These are phyloP conservation scores for Centruroides vittatus DNA, from an alignment of 1,140 invertebrate species.

Conservation along the genomic window DNA sequence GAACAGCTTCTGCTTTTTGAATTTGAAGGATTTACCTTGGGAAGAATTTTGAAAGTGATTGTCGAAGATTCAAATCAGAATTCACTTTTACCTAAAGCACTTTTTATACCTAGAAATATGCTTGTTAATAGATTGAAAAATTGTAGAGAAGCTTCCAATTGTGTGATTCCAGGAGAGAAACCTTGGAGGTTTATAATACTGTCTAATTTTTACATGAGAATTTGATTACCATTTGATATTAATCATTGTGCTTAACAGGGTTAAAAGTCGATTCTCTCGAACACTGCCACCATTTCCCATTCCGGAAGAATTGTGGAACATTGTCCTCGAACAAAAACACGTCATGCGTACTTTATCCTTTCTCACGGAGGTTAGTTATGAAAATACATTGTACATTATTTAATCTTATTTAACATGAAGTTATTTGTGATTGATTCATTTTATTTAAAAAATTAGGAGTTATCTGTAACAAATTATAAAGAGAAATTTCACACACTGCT, in stretches of 20 bases:
- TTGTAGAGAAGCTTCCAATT: background rate
- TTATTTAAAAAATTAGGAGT: background rate
- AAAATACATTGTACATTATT: no score
- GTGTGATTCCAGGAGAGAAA: slow-evolving; percentile 9
- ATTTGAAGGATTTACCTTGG: slow-evolving; percentile 6
- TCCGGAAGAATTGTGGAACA: no score
- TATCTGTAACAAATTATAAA: slow-evolving; percentile 24
- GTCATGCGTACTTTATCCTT: no score
- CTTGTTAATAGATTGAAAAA: background rate
- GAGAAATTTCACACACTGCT: slow-evolving; percentile 50
- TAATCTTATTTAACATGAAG: no score
- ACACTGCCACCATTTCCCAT: no score
- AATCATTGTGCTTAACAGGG: background rate
- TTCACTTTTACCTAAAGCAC: slow-evolving; percentile 4
- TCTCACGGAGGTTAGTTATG: no score
- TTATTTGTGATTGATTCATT: background rate
- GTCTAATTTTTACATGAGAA: slow-evolving; percentile 1
- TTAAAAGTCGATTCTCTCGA: slow-evolving; percentile 5
- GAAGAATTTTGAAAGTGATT: slow-evolving; percentile 1
- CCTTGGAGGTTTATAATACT: slow-evolving; percentile 7
- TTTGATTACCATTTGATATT: background rate
- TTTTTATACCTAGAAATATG: slow-evolving; percentile 1
- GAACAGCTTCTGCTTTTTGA: slow-evolving; percentile 9
- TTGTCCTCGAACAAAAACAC: no score
- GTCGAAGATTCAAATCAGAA: slow-evolving; percentile 10